Percentiles rank a stretch among this genome's conserved stretches.
These are phyloP conservation scores for Panurus biarmicus DNA, from an alignment of 2,113 vertebrate genomes.

Conservation along the genomic window DNA sequence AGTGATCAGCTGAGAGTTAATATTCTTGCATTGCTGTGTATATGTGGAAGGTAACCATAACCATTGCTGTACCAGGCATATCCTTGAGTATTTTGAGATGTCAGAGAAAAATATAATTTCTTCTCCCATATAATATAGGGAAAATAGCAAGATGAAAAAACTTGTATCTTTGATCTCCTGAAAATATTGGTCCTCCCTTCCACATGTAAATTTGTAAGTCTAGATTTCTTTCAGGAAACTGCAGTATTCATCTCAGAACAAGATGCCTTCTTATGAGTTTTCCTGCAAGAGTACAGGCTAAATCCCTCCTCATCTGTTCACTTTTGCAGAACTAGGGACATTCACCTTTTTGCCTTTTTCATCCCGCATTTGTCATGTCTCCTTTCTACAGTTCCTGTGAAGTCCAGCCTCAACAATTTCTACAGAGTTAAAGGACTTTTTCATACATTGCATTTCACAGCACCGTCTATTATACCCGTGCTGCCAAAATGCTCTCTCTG, in stretches of 20 bases:
- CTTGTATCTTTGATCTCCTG: not conserved
- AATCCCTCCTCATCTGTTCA: not conserved
- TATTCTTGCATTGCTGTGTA: not conserved
- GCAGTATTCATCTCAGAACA: not conserved
- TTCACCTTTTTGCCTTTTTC: not conserved
- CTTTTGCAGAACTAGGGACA: not conserved
- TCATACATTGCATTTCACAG: not conserved
- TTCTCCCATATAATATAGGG: not conserved
- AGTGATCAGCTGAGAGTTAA: not conserved
- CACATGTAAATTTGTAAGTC: not conserved
- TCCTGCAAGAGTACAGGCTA: not conserved
- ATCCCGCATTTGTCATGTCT: not conserved
- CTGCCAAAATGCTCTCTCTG: not conserved
- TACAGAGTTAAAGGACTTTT: not conserved
- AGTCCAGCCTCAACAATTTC: not conserved
- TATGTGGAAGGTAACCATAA: not conserved
- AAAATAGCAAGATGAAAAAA: not conserved
- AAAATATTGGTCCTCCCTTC: not conserved
- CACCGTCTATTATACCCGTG: not conserved
- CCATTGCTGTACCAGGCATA: not conserved
- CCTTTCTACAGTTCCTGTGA: not conserved
- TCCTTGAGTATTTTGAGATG: not conserved
- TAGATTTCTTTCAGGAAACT: not conserved
- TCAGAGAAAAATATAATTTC: not conserved
- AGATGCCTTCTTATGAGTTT: not conserved